phyloP scores from a whole-genome alignment of 2,888 invertebrate genomes.

The Gandaritis pyraliata region DNA sequence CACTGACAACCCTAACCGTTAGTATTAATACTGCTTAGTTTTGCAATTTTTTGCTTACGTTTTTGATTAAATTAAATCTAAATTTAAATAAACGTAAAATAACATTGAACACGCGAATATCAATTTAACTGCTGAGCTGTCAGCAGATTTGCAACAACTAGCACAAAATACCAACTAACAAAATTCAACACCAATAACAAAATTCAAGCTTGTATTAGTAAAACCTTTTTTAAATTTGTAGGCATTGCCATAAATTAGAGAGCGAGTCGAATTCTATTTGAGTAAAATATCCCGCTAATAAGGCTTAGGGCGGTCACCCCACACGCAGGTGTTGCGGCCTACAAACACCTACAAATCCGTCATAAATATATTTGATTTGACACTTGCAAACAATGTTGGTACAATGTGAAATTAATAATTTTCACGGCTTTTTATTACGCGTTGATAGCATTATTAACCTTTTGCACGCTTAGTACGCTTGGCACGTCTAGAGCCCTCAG shows the following conservation, averaged over 20 bases:
- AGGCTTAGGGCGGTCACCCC: constrained; percentile 60
- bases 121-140: no score
- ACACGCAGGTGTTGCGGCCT: constrained; percentile 68
- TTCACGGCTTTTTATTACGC: neutral
- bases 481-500: no score
- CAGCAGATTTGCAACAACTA: neutral
- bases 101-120: no score
- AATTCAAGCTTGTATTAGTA: constrained; percentile 22
- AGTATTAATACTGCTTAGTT: no score
- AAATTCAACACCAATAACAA: neutral
- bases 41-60: no score
- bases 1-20: neutral
- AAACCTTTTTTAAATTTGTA: constrained; percentile 25
- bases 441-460: neutral
- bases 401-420: constrained; percentile 57
- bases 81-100: no score
- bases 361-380: constrained; percentile 80
- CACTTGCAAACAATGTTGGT: constrained; percentile 68
- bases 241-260: constrained; percentile 44
- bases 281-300: constrained; percentile 56
- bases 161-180: neutral
- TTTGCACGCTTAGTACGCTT: no score
- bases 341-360: constrained; percentile 69
- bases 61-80: no score
- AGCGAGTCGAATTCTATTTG: constrained; percentile 49